These are phyloP conservation scores for Aurelia aurita DNA, from an alignment of 30 jellyfish, hydroid and myxozoan genomes.

Conservation along the genomic window DNA sequence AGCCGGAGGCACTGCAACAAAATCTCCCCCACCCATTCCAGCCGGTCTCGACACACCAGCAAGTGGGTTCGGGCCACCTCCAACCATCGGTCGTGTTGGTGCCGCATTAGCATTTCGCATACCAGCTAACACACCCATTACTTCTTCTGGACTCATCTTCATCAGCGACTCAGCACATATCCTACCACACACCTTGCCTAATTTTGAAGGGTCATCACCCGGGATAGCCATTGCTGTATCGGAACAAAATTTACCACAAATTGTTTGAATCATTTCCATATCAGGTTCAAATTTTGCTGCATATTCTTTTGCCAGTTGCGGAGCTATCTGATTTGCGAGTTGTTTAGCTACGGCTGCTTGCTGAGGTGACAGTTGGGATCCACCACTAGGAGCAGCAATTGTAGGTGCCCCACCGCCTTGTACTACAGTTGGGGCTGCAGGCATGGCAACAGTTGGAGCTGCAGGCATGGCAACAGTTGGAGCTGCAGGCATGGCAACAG, in stretches of 20 bases:
- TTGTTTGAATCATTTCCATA: conserved; percentile 72
- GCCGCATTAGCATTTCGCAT: conserved; percentile 48
- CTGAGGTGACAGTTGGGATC: conserved; percentile 53
- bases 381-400: conserved; percentile 30
- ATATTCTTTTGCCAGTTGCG: conserved; percentile 84
- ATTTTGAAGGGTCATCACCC: conserved; percentile 68
- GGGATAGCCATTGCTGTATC: conserved; percentile 67
- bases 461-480: conserved; percentile 9
- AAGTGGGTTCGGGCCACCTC: background rate
- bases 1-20: conserved; percentile 6
- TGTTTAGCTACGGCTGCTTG: conserved; percentile 70
- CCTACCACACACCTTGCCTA: conserved; percentile 87
- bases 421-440: conserved; percentile 22
- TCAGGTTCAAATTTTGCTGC: conserved; percentile 84
- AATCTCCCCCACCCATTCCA: background rate
- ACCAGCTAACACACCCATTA: conserved; percentile 68
- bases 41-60: background rate
- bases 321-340: conserved; percentile 85
- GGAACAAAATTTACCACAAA: conserved; percentile 86
- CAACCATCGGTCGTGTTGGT: conserved; percentile 25
- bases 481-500: background rate
- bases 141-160: conserved; percentile 80
- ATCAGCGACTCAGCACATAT: conserved; percentile 83
- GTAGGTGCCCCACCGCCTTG: conserved; percentile 43
- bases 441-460: conserved; percentile 32